Evolutionary conservation across 2,113 vertebrate genomes (phyloP), one percentile per base, ranked within the genome.

Genomic region (Chaenocephalus aceratus): DNA sequence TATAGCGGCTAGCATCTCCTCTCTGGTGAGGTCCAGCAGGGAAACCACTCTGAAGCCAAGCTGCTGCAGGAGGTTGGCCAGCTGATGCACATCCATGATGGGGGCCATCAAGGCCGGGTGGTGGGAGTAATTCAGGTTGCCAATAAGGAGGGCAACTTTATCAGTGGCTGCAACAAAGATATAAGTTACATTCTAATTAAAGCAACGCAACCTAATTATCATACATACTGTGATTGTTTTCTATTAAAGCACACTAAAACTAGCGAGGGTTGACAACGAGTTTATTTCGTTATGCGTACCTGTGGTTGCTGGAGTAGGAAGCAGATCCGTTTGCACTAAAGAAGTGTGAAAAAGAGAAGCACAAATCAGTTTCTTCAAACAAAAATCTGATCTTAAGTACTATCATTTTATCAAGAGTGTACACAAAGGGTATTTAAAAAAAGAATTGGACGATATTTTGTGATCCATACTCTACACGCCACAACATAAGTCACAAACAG

Each of bases 141-240:
- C 97, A 71, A 97, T 96, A 44, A 97, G 30, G 69, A 97, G 91
- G 0, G 97, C 96, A 41, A 97, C 94, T 89, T 97, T 97, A 86
- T 96, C 97, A 44, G 95, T 94, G 41, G 96, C 97, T 97, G 34
- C 67, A 92, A 83, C 3, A 61, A 79, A 80, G 5, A 83, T n/a
- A 18, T 72, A 60, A 76, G 23, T 6, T 26, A 6, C 53, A 56
- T 69, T 61, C 1, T 13, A 45, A 60, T 80, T 58, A 61, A 15
- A 62, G 51, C 16, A 60, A 58, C 3, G 60, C 2, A 6, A 49
- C 53, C 11, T 69, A 86, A 56, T 73, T 48, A 0, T 1, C 13
- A 66, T 21, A 52, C 10, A 70, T 49, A 10, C 6, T 1, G 0
- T 18, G 5, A 44, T n/a, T 16, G 56, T 54, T 54, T 66, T 48